Conservation (phyloP, 2,113 vertebrate species). For the Salvelinus alpinus region DNA sequence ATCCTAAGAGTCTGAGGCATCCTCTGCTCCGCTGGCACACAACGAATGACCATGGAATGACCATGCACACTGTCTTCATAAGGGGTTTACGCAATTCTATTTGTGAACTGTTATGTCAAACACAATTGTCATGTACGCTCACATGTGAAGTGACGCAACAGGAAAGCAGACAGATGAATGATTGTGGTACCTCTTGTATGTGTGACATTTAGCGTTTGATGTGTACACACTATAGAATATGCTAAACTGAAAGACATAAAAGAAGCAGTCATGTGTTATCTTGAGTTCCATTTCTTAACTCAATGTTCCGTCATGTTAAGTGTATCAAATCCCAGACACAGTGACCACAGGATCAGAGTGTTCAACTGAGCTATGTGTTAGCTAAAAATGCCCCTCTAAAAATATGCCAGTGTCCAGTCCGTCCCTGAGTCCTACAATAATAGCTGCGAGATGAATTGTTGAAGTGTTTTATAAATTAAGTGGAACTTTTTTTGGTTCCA, state of each 20-base stretch:
- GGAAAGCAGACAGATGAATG: too few relatives aligned
- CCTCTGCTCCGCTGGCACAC: background rate
- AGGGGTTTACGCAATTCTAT: background rate
- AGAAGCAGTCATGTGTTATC: too few relatives aligned
- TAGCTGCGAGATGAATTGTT: conserved; percentile 48
- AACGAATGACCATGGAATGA: background rate
- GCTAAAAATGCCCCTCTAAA: conserved; percentile 52
- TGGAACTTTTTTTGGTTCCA: conserved; percentile 32
- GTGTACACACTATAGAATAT: too few relatives aligned
- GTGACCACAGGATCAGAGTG: conserved; percentile 44
- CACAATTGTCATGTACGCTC: too few relatives aligned
- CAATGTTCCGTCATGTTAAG: background rate
- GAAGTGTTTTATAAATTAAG: conserved; percentile 61
- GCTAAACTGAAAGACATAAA: too few relatives aligned
- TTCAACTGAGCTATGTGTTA: conserved; percentile 39
- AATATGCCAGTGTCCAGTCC: conserved; percentile 49
- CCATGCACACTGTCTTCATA: background rate
- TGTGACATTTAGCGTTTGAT: background rate
- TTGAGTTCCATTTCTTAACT: background rate
- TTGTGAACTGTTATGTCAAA: background rate
- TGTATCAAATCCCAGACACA: conserved; percentile 37
- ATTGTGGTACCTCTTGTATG: too few relatives aligned
- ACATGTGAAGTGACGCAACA: too few relatives aligned
- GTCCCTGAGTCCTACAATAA: conserved; percentile 20
- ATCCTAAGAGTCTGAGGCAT: background rate